phyloP scores from a whole-genome alignment of 2,888 invertebrate species.

The Nephrotoma appendiculata region DNA sequence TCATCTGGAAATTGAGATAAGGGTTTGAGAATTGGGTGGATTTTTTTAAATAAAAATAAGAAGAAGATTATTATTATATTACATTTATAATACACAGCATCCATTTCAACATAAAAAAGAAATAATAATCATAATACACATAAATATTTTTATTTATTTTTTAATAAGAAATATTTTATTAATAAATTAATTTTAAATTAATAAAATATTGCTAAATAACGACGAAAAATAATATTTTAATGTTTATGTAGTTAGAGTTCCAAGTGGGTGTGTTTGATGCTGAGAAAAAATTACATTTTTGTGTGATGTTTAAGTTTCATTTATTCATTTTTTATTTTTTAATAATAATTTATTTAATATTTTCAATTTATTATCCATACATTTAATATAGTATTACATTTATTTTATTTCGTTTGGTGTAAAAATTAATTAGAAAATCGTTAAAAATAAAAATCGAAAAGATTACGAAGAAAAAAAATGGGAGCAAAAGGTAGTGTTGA shows the following conservation, averaged over 20 bases:
- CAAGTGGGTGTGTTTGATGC: constrained; percentile 23
- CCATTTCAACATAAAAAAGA: neutral
- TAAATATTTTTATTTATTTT: neutral
- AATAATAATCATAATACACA: neutral
- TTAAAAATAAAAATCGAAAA: constrained; percentile 19
- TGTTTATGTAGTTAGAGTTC: neutral
- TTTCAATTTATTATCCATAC: too few species aligned
- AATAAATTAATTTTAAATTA: neutral
- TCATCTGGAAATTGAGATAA: neutral
- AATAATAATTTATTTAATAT: neutral
- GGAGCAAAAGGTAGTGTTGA: constrained; percentile 73
- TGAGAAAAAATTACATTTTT: constrained; percentile 3
- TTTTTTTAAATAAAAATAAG: neutral
- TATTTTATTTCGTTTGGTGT: neutral
- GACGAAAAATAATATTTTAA: neutral
- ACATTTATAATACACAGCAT: neutral
- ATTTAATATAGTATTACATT: neutral
- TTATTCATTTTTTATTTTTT: neutral
- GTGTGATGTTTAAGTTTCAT: neutral
- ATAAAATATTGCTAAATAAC: neutral
- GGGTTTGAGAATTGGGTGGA: neutral
- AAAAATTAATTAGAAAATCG: constrained; percentile 8
- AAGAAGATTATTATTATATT: constrained; percentile 4
- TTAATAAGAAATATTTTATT: neutral
- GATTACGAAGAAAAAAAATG: constrained; percentile 33